Evolutionary conservation across 2,888 invertebrate species (phyloP).

Genomic region (Bursaphelenchus okinawaensis): DNA sequence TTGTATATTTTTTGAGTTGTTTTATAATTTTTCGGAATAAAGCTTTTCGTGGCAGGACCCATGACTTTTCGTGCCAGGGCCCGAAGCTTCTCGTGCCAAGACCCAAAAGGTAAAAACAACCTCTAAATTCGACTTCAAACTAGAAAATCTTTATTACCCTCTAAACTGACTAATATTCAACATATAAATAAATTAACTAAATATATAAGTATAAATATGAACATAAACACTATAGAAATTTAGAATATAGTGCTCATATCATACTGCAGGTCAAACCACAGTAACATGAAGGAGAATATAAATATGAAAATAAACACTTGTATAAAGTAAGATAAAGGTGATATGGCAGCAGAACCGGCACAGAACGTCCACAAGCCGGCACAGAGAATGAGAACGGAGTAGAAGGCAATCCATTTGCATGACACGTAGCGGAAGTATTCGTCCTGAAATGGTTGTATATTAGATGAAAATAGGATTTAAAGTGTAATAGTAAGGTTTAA

Average conservation of each 20-base stretch:
- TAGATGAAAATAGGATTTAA: constrained; percentile 13
- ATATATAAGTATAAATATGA: no score
- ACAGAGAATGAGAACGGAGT: constrained; percentile 32
- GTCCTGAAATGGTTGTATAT: constrained; percentile 34
- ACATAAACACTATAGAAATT: no score
- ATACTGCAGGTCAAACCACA: constrained; percentile 55
- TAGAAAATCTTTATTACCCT: no score
- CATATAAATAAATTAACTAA: no score
- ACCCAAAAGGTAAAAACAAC: no score
- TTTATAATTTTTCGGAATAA: no score
- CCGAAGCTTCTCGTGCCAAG: no score
- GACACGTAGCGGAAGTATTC: constrained; percentile 54
- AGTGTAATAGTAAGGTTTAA: background rate
- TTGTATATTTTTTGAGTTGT: no score
- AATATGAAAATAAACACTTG: constrained; percentile 42
- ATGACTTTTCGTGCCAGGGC: no score
- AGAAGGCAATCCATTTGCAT: constrained; percentile 44
- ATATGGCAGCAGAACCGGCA: constrained; percentile 29
- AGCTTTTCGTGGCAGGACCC: no score
- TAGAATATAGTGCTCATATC: constrained; percentile 49
- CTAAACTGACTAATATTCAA: no score
- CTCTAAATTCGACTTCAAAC: no score
- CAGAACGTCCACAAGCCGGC: constrained; percentile 39
- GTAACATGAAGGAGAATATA: constrained; percentile 38
- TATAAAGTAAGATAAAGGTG: constrained; percentile 36